A percentile compares a stretch with the other conserved stretches of the same genome.
Conservation (phyloP, 2,797 vertebrate genomes). For the Menidia menidia region DNA sequence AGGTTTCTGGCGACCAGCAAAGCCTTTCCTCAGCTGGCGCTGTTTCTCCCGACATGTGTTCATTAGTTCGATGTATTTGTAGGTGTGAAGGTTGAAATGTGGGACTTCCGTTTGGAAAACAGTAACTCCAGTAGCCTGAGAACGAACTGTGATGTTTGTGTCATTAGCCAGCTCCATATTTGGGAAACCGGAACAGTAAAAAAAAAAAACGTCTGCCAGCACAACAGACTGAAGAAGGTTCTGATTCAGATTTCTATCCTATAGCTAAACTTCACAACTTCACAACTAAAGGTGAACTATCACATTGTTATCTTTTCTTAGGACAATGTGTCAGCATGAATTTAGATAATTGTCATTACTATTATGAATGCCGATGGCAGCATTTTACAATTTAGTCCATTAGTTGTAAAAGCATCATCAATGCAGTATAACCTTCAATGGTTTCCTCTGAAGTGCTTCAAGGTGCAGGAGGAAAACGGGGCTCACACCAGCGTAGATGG, state of each 20-base stretch:
- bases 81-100: slow-evolving; percentile 49
- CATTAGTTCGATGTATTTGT: slow-evolving; percentile 53
- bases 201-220: slow-evolving; percentile 6
- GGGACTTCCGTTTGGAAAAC: slow-evolving; percentile 37
- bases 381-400: not conserved
- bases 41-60: slow-evolving; percentile 46
- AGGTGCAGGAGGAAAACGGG: too few species aligned
- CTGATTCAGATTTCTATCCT: not conserved
- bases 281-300: not conserved
- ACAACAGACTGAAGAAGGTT: slow-evolving; percentile 31
- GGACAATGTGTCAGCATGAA: not conserved
- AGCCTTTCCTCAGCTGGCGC: slow-evolving; percentile 38
- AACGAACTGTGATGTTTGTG: slow-evolving; percentile 42
- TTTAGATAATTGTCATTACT: not conserved
- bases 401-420: too few species aligned
- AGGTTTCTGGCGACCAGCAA: slow-evolving; percentile 34
- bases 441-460: too few species aligned
- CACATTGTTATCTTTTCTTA: not conserved
- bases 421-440: too few species aligned
- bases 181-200: not conserved
- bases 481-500: too few species aligned
- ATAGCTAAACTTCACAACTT: slow-evolving; percentile 14
- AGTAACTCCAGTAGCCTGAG: slow-evolving; percentile 12
- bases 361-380: not conserved
- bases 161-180: not conserved